These are phyloP conservation scores for Manis javanica DNA, from an alignment of 2,797 vertebrate genomes.

Conservation along the genomic window DNA sequence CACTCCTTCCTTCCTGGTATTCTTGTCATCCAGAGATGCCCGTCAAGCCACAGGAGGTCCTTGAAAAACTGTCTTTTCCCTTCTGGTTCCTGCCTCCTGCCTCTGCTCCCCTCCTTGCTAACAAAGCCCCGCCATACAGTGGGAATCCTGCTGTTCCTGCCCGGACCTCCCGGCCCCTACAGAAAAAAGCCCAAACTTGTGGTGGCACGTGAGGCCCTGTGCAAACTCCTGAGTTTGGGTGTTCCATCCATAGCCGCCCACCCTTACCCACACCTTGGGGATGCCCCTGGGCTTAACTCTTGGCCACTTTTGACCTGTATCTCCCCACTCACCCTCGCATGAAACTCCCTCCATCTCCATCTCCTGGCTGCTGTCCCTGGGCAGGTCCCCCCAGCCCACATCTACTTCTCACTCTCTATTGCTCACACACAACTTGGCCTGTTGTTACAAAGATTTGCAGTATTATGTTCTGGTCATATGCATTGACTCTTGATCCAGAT, in stretches of 20 bases:
- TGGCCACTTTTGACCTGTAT: neutral
- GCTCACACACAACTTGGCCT: neutral
- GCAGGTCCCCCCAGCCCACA: neutral
- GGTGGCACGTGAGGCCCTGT: no score
- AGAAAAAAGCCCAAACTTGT: neutral
- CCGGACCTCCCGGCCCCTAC: neutral
- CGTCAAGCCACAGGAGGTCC: neutral
- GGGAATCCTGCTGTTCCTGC: neutral
- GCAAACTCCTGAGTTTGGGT: rapidly evolving
- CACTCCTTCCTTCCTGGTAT: neutral
- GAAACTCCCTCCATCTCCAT: neutral
- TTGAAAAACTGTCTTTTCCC: neutral
- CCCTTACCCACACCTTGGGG: rapidly evolving
- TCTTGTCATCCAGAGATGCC: neutral
- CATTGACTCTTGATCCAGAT: no score
- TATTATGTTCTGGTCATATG: no score
- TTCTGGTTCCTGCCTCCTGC: neutral
- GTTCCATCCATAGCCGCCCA: neutral
- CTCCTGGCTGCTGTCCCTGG: no score
- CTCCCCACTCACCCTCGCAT: rapidly evolving
- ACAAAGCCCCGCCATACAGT: rapidly evolving
- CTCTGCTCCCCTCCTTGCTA: neutral
- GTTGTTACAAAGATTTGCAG: neutral
- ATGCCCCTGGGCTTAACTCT: neutral
- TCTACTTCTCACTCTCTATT: neutral